phyloP scores from a whole-genome alignment of 2,888 invertebrate species.

The Noctua fimbriata region DNA sequence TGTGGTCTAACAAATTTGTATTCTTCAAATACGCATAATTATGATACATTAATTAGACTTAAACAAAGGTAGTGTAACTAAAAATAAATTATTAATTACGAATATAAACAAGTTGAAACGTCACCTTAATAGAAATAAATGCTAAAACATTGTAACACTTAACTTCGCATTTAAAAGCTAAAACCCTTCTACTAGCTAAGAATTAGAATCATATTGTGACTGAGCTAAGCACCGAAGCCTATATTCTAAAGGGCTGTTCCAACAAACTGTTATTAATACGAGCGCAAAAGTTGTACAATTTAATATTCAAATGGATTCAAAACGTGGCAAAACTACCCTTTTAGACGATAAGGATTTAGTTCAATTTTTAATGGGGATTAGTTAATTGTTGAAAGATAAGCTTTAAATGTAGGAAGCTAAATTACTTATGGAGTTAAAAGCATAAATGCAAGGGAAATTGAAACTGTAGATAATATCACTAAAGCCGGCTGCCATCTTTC shows the following conservation, averaged over 20 bases:
- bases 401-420: constrained; percentile 5
- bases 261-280: constrained; percentile 53
- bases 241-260: constrained; percentile 41
- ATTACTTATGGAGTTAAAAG: constrained; percentile 6
- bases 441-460: not conserved
- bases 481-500: constrained; percentile 8
- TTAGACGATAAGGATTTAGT: constrained; percentile 47
- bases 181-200: constrained; percentile 7
- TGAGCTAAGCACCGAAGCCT: constrained; percentile 23
- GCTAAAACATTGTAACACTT: constrained; percentile 5
- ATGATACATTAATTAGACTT: not conserved
- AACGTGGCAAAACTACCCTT: constrained; percentile 46
- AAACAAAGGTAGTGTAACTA: not conserved
- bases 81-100: not conserved
- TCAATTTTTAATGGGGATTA: constrained; percentile 48
- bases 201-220: constrained; percentile 30
- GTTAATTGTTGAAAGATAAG: constrained; percentile 27
- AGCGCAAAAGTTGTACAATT: constrained; percentile 46
- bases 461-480: not conserved
- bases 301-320: constrained; percentile 54
- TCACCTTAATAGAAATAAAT: not conserved
- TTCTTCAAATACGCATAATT: not conserved
- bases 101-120: not conserved
- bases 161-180: constrained; percentile 19
- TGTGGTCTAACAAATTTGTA: not conserved